Evolutionary conservation across 2,113 vertebrate species (phyloP), one percentile per base, ranked within the genome.

Genomic region (Anhinga rufa): DNA sequence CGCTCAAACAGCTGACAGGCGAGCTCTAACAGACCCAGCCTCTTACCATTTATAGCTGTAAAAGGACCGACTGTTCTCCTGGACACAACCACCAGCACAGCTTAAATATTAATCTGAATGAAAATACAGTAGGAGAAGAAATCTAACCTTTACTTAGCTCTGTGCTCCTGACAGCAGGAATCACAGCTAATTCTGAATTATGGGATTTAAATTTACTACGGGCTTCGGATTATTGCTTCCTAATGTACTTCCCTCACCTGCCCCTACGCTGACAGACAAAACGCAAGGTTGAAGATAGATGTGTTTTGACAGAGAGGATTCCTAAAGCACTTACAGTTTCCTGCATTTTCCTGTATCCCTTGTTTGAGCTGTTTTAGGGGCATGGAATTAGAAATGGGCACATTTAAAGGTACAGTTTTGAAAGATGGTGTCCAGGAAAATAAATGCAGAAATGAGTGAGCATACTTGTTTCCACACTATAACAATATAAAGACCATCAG

Each of bases 71-170:
- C 82, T 96, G 93, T 78, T 93, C 92, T 70, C 87, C 91, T 14
- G 93, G 85, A 88, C 90, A 26, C 81, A 76, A 65, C 54, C 90
- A 88, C 74, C 71, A 14, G 86, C 90, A 55, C n/a, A n/a, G 96
- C 75, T 98, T 98, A 96, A 95, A 97, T 57, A 97, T 97, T 97
- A 98, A 98, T 93, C 96, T 86, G 92, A 97, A 97, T 96, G 97
- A 97, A 98, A 97, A 96, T 79, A 92, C 92, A 82, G 94, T 36
- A 75, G 46, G 85, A 92, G 93, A 83, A 90, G 66, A 85, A 90
- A 98, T 72, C 89, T 98, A 96, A 97, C 96, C 97, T 94, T 94
- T 76, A 86, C 88, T 70, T 95, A 92, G 92, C 76, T 83, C 90
- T 62, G 60, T 54, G 88, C 18, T 93, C 85, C 93, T 16, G 34